Evolutionary conservation across 2,113 vertebrate species (phyloP).

Genomic region (Scomber japonicus): DNA sequence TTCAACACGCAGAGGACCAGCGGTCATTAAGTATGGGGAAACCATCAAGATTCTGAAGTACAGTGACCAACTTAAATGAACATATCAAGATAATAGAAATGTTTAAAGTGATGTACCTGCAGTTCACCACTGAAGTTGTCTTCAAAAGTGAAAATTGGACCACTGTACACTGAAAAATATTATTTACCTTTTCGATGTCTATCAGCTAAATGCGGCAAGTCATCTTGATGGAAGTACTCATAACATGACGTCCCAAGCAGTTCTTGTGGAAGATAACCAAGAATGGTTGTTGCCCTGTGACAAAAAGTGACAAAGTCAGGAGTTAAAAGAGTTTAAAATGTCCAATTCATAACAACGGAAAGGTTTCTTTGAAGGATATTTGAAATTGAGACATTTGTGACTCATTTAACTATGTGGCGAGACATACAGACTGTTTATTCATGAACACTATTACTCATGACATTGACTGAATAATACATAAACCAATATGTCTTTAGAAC

Average conservation of each 20-base stretch:
- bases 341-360: neutral
- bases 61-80: neutral
- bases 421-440: too few relatives aligned
- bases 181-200: constrained; percentile 91
- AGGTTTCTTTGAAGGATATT: neutral
- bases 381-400: neutral
- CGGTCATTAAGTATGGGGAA: neutral
- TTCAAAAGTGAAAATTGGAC: neutral
- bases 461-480: too few relatives aligned
- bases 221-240: constrained; percentile 94
- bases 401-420: too few relatives aligned
- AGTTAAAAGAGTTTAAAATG: neutral
- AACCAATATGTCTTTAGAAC: too few relatives aligned
- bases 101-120: neutral
- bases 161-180: neutral
- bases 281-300: constrained; percentile 89
- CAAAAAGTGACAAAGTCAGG: neutral
- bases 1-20: neutral
- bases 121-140: neutral
- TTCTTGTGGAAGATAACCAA: constrained; percentile 94
- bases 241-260: constrained; percentile 95
- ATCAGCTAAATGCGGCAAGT: constrained; percentile 91
- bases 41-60: neutral
- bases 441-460: too few relatives aligned
- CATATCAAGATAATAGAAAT: neutral